Conservation (phyloP, 1,140 invertebrate genomes). For the Thaumetopoea pityocampa region DNA sequence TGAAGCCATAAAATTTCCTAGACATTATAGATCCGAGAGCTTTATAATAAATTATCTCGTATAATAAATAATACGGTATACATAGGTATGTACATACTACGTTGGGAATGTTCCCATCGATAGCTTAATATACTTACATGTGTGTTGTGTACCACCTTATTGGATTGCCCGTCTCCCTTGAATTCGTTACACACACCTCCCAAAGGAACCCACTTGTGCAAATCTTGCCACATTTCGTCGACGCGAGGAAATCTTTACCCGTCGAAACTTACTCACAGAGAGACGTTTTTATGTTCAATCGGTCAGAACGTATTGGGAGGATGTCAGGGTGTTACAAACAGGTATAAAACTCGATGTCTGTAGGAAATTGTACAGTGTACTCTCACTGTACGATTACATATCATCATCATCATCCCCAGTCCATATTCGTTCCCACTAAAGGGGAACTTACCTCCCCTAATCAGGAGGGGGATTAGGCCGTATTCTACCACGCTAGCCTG, state of each 20-base stretch:
- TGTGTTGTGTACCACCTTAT: slow-evolving; percentile 19
- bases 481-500: too few relatives aligned
- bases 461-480: too few relatives aligned
- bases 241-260: slow-evolving; percentile 29
- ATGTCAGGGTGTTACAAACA: slow-evolving; percentile 17
- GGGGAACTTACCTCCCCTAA: too few relatives aligned
- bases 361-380: slow-evolving; percentile 5
- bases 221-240: slow-evolving; percentile 33
- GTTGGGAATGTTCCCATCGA: too few relatives aligned
- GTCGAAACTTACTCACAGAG: slow-evolving; percentile 27
- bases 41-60: too few relatives aligned
- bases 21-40: too few relatives aligned
- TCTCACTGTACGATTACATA: too few relatives aligned
- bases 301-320: slow-evolving; percentile 23
- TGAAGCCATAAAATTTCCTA: too few relatives aligned
- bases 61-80: too few relatives aligned
- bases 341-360: slow-evolving; percentile 14
- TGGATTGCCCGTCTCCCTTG: slow-evolving; percentile 24
- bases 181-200: slow-evolving; percentile 28
- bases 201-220: slow-evolving; percentile 30
- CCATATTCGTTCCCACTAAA: too few relatives aligned
- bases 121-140: background rate
- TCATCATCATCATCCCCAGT: too few relatives aligned
- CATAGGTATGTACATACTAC: too few relatives aligned
- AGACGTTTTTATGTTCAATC: slow-evolving; percentile 36